A percentile compares a stretch with the other conserved stretches of the same genome.
Conservation (phyloP, 1,140 invertebrate species). For the Drosophila fuyamai region DNA sequence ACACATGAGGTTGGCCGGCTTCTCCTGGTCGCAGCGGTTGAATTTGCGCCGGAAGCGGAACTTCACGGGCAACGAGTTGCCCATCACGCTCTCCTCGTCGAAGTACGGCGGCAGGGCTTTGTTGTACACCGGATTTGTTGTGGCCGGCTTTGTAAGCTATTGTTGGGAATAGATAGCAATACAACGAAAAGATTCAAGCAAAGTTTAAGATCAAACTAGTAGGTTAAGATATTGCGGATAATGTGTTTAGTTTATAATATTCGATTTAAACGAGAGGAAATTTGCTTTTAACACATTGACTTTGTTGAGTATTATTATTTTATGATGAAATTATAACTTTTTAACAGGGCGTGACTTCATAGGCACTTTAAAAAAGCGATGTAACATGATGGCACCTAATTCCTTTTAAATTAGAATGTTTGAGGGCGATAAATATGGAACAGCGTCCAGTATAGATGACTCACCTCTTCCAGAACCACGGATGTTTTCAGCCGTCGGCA, state of each 20-base stretch:
- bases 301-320: too few relatives aligned
- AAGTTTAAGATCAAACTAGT: background rate
- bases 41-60: constrained; percentile 63
- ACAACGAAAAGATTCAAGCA: background rate
- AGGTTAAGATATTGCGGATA: background rate
- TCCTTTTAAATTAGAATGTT: too few relatives aligned
- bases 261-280: too few relatives aligned
- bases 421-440: background rate
- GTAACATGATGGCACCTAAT: too few relatives aligned
- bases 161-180: background rate
- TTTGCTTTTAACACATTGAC: too few relatives aligned
- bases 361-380: too few relatives aligned
- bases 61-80: constrained; percentile 54
- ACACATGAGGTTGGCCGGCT: constrained; percentile 40
- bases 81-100: constrained; percentile 71
- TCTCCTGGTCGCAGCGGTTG: constrained; percentile 51
- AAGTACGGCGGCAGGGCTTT: constrained; percentile 37
- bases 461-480: constrained; percentile 63
- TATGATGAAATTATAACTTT: too few relatives aligned
- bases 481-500: constrained; percentile 57
- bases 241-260: too few relatives aligned
- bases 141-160: constrained; percentile 55
- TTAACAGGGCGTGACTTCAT: too few relatives aligned
- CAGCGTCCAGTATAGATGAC: background rate
- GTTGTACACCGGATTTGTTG: constrained; percentile 46